Conservation (phyloP, 2,888 invertebrate species). For the Parascotia fuliginaria region DNA sequence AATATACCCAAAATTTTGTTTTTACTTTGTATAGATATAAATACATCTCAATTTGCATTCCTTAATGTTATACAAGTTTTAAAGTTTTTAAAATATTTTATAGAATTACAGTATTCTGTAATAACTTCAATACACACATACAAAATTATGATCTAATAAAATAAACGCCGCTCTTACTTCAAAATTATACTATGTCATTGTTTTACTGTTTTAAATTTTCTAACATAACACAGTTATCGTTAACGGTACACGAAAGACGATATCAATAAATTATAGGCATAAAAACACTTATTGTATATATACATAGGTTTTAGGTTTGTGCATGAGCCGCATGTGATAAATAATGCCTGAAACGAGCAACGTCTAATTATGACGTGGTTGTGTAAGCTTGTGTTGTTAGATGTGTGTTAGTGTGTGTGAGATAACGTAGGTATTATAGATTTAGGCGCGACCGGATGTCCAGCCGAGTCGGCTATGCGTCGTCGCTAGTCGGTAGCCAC, state of each 20-base stretch:
- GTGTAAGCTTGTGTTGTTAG: background rate
- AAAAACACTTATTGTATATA: background rate
- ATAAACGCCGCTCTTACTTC: too few species aligned
- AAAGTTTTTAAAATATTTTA: too few species aligned
- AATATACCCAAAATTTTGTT: too few species aligned
- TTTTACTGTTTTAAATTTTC: background rate
- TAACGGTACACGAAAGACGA: background rate
- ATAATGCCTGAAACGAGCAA: conserved; percentile 1
- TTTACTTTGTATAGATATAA: too few species aligned
- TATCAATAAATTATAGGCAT: background rate
- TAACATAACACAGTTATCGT: background rate
- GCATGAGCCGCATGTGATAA: background rate
- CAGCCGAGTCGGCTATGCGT: conserved; percentile 46
- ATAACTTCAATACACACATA: too few species aligned
- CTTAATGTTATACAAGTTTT: too few species aligned
- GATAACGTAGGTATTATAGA: conserved; percentile 27
- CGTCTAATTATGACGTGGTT: conserved; percentile 3
- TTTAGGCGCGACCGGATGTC: conserved; percentile 69
- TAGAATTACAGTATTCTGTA: too few species aligned
- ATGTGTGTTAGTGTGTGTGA: background rate
- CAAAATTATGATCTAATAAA: too few species aligned
- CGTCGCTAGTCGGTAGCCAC: conserved; percentile 13
- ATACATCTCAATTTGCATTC: too few species aligned
- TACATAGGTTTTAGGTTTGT: background rate
- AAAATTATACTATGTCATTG: background rate